Base-by-base conservation (phyloP, 1,140 invertebrate species). In the Neodiprion lecontei region DNA sequence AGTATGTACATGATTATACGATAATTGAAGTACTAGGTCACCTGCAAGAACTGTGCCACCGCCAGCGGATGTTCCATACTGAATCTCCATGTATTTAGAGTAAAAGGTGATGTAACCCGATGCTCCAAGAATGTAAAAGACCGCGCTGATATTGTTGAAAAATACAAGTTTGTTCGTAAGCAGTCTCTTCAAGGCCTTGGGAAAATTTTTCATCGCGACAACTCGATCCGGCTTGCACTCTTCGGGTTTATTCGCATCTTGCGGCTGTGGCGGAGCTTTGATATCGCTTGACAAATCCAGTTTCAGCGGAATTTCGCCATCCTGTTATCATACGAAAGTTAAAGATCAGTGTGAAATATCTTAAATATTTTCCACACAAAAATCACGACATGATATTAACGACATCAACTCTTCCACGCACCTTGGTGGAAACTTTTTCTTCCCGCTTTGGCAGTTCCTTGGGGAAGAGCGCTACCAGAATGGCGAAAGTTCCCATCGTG, bases 41-140 rank as follows among this genome's bases (percentile, higher is more conserved):
- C 93, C 93, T 78, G 92, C 90, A 75, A 93, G 86, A 40, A 92
- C 85, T 9, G 91, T 93, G 14, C 93, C 92, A 67, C 86, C 86
- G 11, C 91, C 91, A 9, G 93, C 88, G 0, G 91, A 90, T 72
- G 90, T 91, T 77, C 91, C 87, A 76, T 92, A 95, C 78, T 94
- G 92, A 7, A 93, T 90, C 85, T 94, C 93, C 77, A 94, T 89
- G 79, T 94, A 94, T 79, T 94, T 94, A 8, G 92, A 91, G 77
- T 93, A 85, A 79, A 91, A 94, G 2, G 92, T 94, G 77, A 92
- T 91, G 73, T 93, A 94, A 0, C 92, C 92, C 8, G 91, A 89
- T 8, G 91, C 90, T 7, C 93, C 92, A 67, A 94, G 86, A 12
- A 94, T 88, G 73, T 91, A 92, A 76, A 92, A 92, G 7, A 92